phyloP scores from a whole-genome alignment of 1,140 invertebrate species.

The Anadara kagoshimensis region DNA sequence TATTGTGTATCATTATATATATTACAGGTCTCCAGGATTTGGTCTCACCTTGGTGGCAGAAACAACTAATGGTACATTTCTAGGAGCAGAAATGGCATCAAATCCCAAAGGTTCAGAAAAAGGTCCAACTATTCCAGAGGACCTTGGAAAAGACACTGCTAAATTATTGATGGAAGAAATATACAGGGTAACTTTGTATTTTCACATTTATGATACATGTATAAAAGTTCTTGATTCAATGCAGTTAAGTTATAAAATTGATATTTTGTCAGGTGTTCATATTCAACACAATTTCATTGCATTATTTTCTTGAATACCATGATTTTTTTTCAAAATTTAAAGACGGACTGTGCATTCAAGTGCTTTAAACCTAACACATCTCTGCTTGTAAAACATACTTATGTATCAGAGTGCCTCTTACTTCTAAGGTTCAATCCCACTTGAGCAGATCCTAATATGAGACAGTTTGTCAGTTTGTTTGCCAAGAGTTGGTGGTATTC shows the following conservation, averaged over 20 bases:
- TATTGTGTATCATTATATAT: not conserved
- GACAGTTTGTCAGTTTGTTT: no score
- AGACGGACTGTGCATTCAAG: no score
- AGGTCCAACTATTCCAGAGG: slow-evolving; percentile 84
- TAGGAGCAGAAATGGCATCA: slow-evolving; percentile 76
- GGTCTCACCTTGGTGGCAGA: slow-evolving; percentile 94
- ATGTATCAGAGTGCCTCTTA: no score
- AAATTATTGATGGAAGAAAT: slow-evolving; percentile 91
- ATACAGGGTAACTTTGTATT: slow-evolving; percentile 76
- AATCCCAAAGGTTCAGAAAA: slow-evolving; percentile 73
- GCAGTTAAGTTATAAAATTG: no score
- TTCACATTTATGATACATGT: not conserved
- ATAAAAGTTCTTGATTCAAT: not conserved
- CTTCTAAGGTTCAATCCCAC: no score
- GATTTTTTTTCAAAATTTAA: not conserved
- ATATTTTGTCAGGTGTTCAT: no score
- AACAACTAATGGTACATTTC: slow-evolving; percentile 90
- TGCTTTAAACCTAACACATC: no score
- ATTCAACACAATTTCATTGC: no score
- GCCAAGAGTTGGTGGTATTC: no score
- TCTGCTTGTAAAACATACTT: no score
- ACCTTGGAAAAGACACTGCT: slow-evolving; percentile 89
- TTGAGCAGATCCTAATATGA: no score
- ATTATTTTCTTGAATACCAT: not conserved
- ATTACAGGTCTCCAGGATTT: slow-evolving; percentile 81